Conservation (phyloP, 2,113 vertebrate species). For the Thamnophis sirtalis region DNA sequence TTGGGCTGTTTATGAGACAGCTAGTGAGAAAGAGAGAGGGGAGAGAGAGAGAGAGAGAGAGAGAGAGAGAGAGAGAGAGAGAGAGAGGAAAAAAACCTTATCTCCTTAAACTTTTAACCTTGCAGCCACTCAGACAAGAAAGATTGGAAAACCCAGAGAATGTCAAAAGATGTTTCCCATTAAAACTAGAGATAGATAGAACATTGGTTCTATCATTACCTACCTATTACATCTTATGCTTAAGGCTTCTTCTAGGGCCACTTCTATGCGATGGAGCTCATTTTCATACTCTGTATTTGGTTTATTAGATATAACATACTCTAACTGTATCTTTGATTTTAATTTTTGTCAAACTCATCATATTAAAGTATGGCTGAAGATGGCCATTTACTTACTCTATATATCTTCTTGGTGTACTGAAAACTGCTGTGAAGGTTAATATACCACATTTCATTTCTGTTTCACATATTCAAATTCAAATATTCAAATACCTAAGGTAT, state of each 20-base stretch:
- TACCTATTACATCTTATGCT: neutral
- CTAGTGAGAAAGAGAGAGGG: constrained; percentile 15
- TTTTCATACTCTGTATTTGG: neutral
- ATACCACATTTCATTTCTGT: neutral
- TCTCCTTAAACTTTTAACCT: constrained; percentile 56
- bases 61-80: neutral
- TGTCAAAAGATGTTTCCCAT: accelerated
- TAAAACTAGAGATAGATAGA: accelerated
- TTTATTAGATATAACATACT: neutral
- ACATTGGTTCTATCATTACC: neutral
- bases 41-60: neutral
- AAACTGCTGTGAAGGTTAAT: neutral
- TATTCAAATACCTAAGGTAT: neutral
- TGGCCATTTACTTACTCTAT: neutral
- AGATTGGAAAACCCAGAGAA: neutral
- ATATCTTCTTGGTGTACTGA: neutral
- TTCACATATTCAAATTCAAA: neutral
- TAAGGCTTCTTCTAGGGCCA: neutral
- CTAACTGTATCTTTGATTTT: neutral
- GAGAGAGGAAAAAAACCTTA: constrained; percentile 29
- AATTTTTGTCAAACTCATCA: neutral
- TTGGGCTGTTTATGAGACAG: constrained; percentile 34
- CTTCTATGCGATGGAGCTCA: neutral
- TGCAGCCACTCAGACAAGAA: constrained; percentile 25
- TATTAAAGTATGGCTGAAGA: neutral